Base-by-base conservation (phyloP, 2,888 invertebrate genomes). In the Harpalus rufipes region DNA sequence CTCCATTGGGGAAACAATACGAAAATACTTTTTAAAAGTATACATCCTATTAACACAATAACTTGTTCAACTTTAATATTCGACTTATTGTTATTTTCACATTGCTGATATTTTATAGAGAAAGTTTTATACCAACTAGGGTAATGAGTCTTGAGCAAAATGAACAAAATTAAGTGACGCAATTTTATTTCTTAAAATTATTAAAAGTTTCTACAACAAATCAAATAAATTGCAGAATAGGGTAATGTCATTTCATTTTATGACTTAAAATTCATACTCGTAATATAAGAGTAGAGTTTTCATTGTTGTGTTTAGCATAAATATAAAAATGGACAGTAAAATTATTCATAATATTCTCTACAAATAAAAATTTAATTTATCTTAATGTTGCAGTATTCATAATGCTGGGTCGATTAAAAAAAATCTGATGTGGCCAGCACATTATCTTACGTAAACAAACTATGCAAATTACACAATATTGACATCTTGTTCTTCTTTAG, bases 1-100 rank as follows among this genome's bases (percentile, higher is more conserved):
- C 32, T 59, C 61, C 61, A 44, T 76, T 83, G 74, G 41, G 21
- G 61, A 83, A 76, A 83, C 83, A 83, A 72, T 39, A 58, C 82
- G 32, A 59, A 74, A 76, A 74, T 83, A 83, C 51, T 63, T 63
- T 83, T 81, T 72, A 68, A 81, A 81, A 68, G 81, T 68, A 56
- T 81, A 81, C 81, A 72, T 51, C 14, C 63, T 21, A 63, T 63
- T 63, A 63, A 25, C 63, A 63, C 10, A 21, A 21, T 81, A 61
- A 56, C 14, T 56, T 68, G 68, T 81, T 81, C 51, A 51, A 81
- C 65, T 81, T 81, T 81, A 81, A 63, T 81, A 81, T 56, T 56
- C 14, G 68, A 72, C 39, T 81, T 81, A 81, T 81, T 81, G 81
- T 81, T 72, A 68, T 51, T 68, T 68, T 68, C 68, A 39, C 12